These are phyloP conservation scores for Fissipunctia ypsillon DNA, from an alignment of 2,888 invertebrate species.

Conservation along the genomic window DNA sequence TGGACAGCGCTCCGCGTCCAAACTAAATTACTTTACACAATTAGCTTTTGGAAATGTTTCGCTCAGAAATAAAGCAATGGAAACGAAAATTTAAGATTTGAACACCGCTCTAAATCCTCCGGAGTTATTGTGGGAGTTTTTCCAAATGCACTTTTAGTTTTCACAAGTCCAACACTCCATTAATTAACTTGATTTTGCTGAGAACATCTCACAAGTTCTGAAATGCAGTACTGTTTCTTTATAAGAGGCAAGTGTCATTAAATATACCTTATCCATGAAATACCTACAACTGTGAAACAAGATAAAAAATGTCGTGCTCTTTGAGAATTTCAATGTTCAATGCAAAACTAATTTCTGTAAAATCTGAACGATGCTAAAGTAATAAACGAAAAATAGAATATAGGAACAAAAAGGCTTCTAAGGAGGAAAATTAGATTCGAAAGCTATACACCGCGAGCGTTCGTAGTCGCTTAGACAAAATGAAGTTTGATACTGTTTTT, in stretches of 20 bases:
- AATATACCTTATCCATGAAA: background rate
- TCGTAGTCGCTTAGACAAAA: constrained; percentile 76
- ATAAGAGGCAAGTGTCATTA: background rate
- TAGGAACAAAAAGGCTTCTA: constrained; percentile 65
- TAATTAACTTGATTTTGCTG: background rate
- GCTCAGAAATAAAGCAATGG: constrained; percentile 67
- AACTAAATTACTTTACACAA: constrained; percentile 83
- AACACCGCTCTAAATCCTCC: constrained; percentile 35
- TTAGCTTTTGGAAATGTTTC: constrained; percentile 80
- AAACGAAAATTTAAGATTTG: constrained; percentile 66
- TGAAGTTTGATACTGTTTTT: constrained; percentile 81
- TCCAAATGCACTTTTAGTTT: background rate
- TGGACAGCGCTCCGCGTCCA: constrained; percentile 75
- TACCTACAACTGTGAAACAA: background rate
- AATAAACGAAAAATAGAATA: constrained; percentile 66
- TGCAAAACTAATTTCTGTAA: constrained; percentile 45
- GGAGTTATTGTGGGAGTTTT: constrained; percentile 24
- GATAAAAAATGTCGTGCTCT: background rate
- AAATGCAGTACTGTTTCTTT: background rate
- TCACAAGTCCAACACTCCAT: background rate
- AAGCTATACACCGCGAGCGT: constrained; percentile 79
- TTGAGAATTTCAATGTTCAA: constrained; percentile 7
- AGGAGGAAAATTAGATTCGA: constrained; percentile 80
- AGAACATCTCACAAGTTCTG: background rate
- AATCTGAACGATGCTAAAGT: constrained; percentile 53